These are phyloP conservation scores for Lordiphosa fenestrarum DNA, from an alignment of 2,888 invertebrate genomes.

Conservation along the genomic window DNA sequence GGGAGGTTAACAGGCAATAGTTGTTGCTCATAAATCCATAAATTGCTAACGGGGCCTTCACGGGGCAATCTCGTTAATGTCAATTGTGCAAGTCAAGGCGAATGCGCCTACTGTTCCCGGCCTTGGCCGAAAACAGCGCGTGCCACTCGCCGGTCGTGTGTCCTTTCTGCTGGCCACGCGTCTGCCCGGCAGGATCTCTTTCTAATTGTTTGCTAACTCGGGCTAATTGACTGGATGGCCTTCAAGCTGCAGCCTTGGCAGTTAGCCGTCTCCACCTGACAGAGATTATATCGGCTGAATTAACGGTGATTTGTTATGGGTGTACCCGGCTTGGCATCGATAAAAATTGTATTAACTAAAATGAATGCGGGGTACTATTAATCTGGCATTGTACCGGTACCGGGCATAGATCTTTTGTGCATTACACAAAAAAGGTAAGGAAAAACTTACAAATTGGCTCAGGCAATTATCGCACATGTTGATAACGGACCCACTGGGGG, in stretches of 20 bases:
- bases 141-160: conserved; percentile 36
- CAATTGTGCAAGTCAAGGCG: conserved; percentile 17
- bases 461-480: conserved; percentile 60
- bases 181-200: conserved; percentile 28
- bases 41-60: conserved; percentile 32
- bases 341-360: conserved; percentile 57
- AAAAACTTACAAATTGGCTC: conserved; percentile 59
- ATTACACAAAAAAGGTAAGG: conserved; percentile 29
- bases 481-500: conserved; percentile 46
- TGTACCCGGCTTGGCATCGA: conserved; percentile 38
- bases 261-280: conserved; percentile 16
- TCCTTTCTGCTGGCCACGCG: conserved; percentile 22
- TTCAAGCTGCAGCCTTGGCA: conserved; percentile 31
- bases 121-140: conserved; percentile 27
- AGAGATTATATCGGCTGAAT: conserved; percentile 47
- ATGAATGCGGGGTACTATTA: conserved; percentile 68
- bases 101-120: conserved; percentile 32
- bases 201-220: conserved; percentile 30
- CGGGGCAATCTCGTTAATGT: no score
- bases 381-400: conserved; percentile 45
- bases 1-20: conserved; percentile 22
- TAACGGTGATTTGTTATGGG: conserved; percentile 70
- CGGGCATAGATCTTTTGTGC: conserved; percentile 61
- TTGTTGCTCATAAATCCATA: conserved; percentile 36
- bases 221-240: conserved; percentile 30